Percentiles rank a stretch among this genome's conserved stretches.
phyloP scores from a whole-genome alignment of 2,113 vertebrate genomes.

The Pangasianodon gigas region DNA sequence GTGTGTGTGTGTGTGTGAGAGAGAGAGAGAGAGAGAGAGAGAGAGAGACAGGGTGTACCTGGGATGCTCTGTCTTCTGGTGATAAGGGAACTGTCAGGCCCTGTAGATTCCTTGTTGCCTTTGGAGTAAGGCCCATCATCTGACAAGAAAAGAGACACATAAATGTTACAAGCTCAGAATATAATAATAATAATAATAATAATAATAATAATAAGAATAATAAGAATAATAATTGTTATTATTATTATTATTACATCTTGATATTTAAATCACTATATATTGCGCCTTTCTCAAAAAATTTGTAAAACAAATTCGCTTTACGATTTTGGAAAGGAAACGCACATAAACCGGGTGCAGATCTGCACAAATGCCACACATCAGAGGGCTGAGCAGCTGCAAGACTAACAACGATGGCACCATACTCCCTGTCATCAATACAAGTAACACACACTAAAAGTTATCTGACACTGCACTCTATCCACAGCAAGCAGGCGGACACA shows the following conservation, averaged over 20 bases:
- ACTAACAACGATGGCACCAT: not conserved
- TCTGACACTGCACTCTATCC: not conserved
- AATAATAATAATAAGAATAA: too few species aligned
- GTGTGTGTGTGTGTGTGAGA: not conserved
- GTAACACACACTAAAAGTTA: not conserved
- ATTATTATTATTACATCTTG: not conserved
- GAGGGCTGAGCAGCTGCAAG: not conserved
- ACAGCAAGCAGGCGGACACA: not conserved
- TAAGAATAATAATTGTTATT: not conserved
- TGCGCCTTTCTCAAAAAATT: not conserved
- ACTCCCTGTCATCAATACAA: not conserved
- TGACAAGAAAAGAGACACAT: slow-evolving; percentile 58
- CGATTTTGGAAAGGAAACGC: not conserved
- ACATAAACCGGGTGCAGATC: not conserved
- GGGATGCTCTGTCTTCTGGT: slow-evolving; percentile 86
- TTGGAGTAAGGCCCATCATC: slow-evolving; percentile 86
- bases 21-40: not conserved
- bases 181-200: not conserved
- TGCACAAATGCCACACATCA: not conserved
- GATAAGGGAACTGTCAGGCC: slow-evolving; percentile 73
- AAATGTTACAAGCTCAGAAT: not conserved
- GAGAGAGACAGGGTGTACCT: slow-evolving; percentile 67
- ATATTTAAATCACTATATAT: not conserved
- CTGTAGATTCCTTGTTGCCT: slow-evolving; percentile 77
- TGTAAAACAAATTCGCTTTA: not conserved